Evolutionary conservation across 1,140 invertebrate species (phyloP), one percentile per base, ranked within the genome.

Genomic region (Panagrolaimus sp.): DNA sequence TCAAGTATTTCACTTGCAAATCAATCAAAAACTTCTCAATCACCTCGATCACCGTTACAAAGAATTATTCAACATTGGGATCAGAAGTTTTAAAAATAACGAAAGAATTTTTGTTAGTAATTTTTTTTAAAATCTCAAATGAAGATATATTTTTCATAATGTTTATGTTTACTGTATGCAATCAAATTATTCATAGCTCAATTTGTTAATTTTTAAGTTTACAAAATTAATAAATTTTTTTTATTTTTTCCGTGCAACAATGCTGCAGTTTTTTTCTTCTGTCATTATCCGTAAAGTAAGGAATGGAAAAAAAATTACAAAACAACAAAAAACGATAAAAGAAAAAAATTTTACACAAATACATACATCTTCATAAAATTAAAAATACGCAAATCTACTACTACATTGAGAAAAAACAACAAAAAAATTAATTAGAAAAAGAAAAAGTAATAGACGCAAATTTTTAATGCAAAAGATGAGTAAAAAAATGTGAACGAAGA

Each of bases 241-340:
- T 38, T 38, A 38, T 38, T 38, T 38, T 38, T 38, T 38, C 7
- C 32, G 32, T 38, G 32, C 32, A 38, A 38, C 32, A 38, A 38
- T 38, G 32, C 32, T 38, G 32, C 32, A 38, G 32, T 38, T 38
- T 38, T 38, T 38, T 72, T 15, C 65, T 75, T 15, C 47, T 75
- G 7, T 73, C 73, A 38, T 38, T 64, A 43, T 67, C 63, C 28
- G 63, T 75, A 15, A 28, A 68, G 17, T 43, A 38, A 38, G 32
- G 32, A 38, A 38, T 38, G 32, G 32, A 38, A 38, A 38, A 38
- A 38, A 38, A 38, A 7, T 38, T 4, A 38, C 15, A n/a, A n/a
- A 63, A 43, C 62, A 32, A 63, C 2, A 24, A 63, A 63, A 9
- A n/a, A 63, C 2, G n/a, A 63, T 4, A 63, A 12, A 28, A 8